These are phyloP conservation scores for Recurvirostra avosetta DNA, from an alignment of 2,113 vertebrate genomes.

Conservation along the genomic window DNA sequence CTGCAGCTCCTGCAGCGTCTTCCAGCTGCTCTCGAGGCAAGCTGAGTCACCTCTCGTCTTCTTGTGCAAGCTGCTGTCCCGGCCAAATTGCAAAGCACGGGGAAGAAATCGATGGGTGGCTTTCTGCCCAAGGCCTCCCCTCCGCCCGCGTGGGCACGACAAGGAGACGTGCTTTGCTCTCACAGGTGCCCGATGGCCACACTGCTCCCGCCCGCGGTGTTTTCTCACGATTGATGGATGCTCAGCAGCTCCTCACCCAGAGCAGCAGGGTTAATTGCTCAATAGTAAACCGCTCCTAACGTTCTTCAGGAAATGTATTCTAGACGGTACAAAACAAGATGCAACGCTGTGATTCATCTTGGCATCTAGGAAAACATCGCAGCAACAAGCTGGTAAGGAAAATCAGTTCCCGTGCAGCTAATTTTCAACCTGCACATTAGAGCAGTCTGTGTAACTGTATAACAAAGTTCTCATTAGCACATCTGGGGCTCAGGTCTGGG, in stretches of 20 bases:
- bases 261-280: neutral
- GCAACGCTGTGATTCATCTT: neutral
- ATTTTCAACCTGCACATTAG: neutral
- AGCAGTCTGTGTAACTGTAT: neutral
- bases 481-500: neutral
- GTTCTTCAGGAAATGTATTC: neutral
- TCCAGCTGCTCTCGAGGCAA: neutral
- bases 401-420: neutral
- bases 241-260: neutral
- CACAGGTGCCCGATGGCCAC: neutral
- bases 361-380: neutral
- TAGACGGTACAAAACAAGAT: neutral
- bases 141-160: fast-evolving
- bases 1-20: neutral
- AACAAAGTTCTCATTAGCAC: neutral
- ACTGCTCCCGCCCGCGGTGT: fast-evolving
- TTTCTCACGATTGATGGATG: neutral
- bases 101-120: neutral
- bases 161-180: neutral
- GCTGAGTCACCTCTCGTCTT: neutral
- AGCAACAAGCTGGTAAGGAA: neutral
- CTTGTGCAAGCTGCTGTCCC: neutral
- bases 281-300: neutral
- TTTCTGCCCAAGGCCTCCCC: neutral
- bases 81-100: neutral